Base-by-base conservation (phyloP, 2,113 vertebrate genomes). In the Siphamia tubifer region DNA sequence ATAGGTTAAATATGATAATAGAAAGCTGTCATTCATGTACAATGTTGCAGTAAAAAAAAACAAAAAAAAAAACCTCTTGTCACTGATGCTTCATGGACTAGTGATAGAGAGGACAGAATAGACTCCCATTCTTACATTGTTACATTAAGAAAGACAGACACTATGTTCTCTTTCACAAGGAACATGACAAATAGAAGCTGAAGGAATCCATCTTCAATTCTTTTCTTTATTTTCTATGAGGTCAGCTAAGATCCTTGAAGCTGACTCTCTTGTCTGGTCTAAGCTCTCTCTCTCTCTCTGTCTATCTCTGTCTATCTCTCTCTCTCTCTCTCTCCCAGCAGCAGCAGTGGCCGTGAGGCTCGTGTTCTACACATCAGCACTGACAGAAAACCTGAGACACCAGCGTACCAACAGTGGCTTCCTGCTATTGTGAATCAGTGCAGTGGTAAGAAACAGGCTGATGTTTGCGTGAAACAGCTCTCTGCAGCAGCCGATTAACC, bases 401-500 rank as follows among this genome's bases (percentile, higher is more conserved):
- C 43, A n/a, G 13, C 15, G 21, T 7, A 34, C 1, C 6, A 10
- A 8, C 42, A 8, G 11, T 25, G 42, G 11, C 20, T 20, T 24
- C 13, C 32, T 27, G 34, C 40, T 24, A 8, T 38, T 6, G 8
- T 53, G 51, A 53, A 42, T 62, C 75, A 58, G 42, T 32, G 49
- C n/a, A 1, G 52, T 51, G 40, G 48, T 17, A 15, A 39, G 40
- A 62, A 15, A 35, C 2, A 20, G 56, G 19, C 38, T 39, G 11
- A 48, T 69, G 65, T 47, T 79, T 58, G 54, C 62, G 53, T 9
- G 53, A 32, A 47, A 62, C 53, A 2, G 20, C 1, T 6, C 57
- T 69, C 45, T 4, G 43, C 52, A 43, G 54, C 48, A 36, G 57
- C 65, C 45, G 69, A 74, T 87, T 76, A 87, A 78, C 65, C 64